Evolutionary conservation across 2,797 vertebrate species (phyloP), one percentile per base, ranked within the genome.

Genomic region (Sebastes jordani): DNA sequence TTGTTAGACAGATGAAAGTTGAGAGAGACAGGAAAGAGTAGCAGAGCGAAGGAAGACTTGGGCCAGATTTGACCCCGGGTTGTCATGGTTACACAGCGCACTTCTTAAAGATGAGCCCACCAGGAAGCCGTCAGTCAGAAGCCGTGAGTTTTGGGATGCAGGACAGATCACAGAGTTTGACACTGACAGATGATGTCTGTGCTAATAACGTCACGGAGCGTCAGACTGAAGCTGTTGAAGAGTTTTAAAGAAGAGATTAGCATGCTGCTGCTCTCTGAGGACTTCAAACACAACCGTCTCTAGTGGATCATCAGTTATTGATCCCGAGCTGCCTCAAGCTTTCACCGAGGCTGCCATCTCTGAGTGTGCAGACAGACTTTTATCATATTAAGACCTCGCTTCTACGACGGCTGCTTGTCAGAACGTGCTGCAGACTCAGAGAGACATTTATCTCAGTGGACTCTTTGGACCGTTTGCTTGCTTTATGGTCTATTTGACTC

Each of bases 241-340:
- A 73, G 60, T 27, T 63, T 52, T 7, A 9, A 32, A 65, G 59
- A 3, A 60, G 69, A 55, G 52, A 77, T 73, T 55, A 76, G 25
- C 81, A 71, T 27, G 63, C 81, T 1, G 36, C 70, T 4, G 60
- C 65, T 54, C 52, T 78, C 58, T 2, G 55, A 62, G 38, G 66
- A 20, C 67, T 30, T 68, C 56, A 71, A 36, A 83, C 30, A 32
- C 66, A 6, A 5, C n/a, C 0, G 72, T 22, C 71, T 77, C 58
- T 46, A 7, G 52, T 2, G 29, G 59, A 70, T 32, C 52, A 7
- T n/a, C 65, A 2, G 7, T 38, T 58, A 30, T 30, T 32, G 60
- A 65, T 14, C 60, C 62, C 34, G 11, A 34, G 74, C 73, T 55
- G 55, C 69, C 58, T 34, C 59, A 5, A 62, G 63, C 71, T 6